Base-by-base conservation (phyloP, 2,888 invertebrate genomes). In the Caenorhabditis panamensis region DNA sequence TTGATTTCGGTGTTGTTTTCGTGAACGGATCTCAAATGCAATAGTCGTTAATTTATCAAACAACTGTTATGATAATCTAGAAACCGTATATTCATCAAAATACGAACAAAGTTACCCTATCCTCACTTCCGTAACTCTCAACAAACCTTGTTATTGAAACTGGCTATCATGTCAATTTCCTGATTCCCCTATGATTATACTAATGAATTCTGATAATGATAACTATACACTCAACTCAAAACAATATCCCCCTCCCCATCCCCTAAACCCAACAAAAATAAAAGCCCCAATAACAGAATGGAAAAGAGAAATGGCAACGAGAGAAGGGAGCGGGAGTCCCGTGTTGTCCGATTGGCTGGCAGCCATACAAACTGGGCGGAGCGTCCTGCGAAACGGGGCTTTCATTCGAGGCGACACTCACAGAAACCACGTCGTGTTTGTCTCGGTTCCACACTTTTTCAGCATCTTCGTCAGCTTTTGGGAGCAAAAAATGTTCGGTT, bases 321-420 rank as follows among this genome's bases (percentile, higher is more conserved):
- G 16, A 41, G 41, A 16, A 16, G 41, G 41, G 41, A 9, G 41
- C 41, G 41, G 41, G 41, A 16, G 3, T 6, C 9, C 24, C 13
- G 18, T 51, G 31, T 24, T 8, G 6, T 24, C 8, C 69, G 69
- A 69, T 71, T 71, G 71, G 71, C 44, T 62, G 71, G 54, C 71
- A 62, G 54, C 31, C 53, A 62, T 71, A 71, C 71, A 75, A 62
- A 76, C 66, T 61, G 62, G 76, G 76, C 67, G 76, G 76, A 67
- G 76, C 9, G n/a, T 44, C 18, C 5, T 58, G 58, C 24, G 24
- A n/a, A n/a, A n/a, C 31, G 31, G 31, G 5, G 31, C 31, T 31
- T 31, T 20, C 36, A 51, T 36, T 28, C 54, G 41, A 31, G 54
- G 63, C 62, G 44, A n/a, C n/a, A n/a, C n/a, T n/a, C n/a, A 44